phyloP scores from a whole-genome alignment of 2,888 invertebrate genomes.

The Idaea dimidiata region DNA sequence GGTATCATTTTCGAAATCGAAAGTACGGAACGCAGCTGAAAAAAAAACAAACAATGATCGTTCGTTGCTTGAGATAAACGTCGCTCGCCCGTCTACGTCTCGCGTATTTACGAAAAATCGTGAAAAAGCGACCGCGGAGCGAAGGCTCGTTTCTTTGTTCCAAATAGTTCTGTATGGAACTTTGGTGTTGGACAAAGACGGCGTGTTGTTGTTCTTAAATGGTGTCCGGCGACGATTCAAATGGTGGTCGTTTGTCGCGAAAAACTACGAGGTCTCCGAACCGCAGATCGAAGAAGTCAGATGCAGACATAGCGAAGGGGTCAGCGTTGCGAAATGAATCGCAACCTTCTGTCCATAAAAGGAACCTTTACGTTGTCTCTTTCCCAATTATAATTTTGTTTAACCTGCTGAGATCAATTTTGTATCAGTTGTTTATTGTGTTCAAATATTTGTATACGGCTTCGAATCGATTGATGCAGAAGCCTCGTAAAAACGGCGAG shows the following conservation, averaged over 20 bases:
- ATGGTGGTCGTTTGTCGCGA: constrained; percentile 83
- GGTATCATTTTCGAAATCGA: too few relatives aligned
- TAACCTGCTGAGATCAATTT: constrained; percentile 89
- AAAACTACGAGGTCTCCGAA: constrained; percentile 84
- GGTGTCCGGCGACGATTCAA: constrained; percentile 81
- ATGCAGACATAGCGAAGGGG: constrained; percentile 82
- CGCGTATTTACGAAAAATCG: constrained; percentile 23
- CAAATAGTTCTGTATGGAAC: constrained; percentile 60
- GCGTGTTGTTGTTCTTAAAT: constrained; percentile 74
- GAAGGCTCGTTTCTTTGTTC: constrained; percentile 55
- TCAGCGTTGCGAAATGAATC: constrained; percentile 82
- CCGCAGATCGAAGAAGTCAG: constrained; percentile 83
- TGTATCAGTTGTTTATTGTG: constrained; percentile 92
- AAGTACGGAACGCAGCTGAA: too few relatives aligned
- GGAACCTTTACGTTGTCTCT: constrained; percentile 93
- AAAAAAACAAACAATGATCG: neutral
- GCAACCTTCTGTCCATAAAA: constrained; percentile 90
- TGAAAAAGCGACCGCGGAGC: constrained; percentile 42
- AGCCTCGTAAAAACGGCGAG: constrained; percentile 79
- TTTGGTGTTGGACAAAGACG: constrained; percentile 62
- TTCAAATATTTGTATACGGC: constrained; percentile 92
- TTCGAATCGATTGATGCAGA: constrained; percentile 87
- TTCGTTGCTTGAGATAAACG: neutral
- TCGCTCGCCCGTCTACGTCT: constrained; percentile 16
- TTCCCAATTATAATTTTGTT: constrained; percentile 93